These are phyloP conservation scores for Clarias macrocephalus DNA, from an alignment of 2,113 vertebrate genomes.

Conservation along the genomic window DNA sequence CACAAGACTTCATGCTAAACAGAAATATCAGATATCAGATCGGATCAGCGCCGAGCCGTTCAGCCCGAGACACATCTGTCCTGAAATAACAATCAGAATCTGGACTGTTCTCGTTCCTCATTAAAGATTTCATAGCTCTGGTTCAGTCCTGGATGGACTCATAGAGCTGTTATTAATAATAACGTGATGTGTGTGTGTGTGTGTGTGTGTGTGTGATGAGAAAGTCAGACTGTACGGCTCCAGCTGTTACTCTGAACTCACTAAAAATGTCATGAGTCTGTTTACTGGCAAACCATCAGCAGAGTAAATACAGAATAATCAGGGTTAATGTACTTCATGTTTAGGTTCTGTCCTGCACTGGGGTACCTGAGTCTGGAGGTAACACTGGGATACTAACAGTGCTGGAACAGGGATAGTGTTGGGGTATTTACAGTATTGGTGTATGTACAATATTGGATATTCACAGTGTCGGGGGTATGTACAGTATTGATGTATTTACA, in stretches of 20 bases:
- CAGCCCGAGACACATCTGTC: too few relatives aligned
- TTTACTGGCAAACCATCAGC: constrained; percentile 14
- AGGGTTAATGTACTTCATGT: not conserved
- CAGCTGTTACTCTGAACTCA: constrained; percentile 24
- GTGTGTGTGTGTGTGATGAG: not conserved
- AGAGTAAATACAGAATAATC: not conserved
- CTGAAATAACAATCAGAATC: too few relatives aligned
- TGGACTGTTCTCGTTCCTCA: too few relatives aligned
- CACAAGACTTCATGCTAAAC: too few relatives aligned
- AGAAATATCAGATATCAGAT: too few relatives aligned
- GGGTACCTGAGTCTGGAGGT: not conserved
- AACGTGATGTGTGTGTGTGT: not conserved
- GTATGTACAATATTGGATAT: not conserved
- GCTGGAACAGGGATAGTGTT: too few relatives aligned
- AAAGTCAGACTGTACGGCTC: constrained; percentile 27
- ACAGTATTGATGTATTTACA: not conserved
- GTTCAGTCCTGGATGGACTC: too few relatives aligned
- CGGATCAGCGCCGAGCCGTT: too few relatives aligned
- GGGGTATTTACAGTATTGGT: not conserved
- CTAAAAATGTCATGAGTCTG: not conserved
- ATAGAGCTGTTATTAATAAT: too few relatives aligned
- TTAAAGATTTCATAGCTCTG: too few relatives aligned
- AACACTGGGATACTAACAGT: not conserved
- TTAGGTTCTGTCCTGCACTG: not conserved
- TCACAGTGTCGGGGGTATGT: too few relatives aligned